Conservation (phyloP, 2,113 vertebrate species). For the Ardeotis arabs region DNA sequence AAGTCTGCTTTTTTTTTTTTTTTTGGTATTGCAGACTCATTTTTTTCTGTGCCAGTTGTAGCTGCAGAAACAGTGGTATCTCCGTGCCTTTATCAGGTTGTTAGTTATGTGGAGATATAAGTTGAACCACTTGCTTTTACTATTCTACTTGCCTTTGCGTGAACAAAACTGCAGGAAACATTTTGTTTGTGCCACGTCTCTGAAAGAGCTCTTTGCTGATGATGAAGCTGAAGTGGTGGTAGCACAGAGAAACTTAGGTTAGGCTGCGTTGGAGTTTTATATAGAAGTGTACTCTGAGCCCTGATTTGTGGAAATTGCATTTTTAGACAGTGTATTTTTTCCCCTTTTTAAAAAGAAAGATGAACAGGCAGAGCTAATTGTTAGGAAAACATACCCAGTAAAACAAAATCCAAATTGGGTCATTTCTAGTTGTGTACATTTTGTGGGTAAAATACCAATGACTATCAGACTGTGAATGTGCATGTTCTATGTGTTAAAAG, state of each 20-base stretch:
- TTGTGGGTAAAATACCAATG: not conserved
- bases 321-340: not conserved
- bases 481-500: not conserved
- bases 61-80: rapidly evolving
- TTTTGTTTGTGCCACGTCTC: not conserved
- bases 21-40: not conserved
- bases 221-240: not conserved
- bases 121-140: not conserved
- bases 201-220: not conserved
- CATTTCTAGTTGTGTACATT: not conserved
- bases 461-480: not conserved
- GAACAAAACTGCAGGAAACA: not conserved
- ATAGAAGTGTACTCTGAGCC: not conserved
- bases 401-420: not conserved
- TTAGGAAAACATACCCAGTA: not conserved
- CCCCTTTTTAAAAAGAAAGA: not conserved
- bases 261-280: not conserved
- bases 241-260: not conserved
- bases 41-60: not conserved
- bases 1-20: not conserved
- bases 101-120: not conserved
- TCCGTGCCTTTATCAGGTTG: not conserved
- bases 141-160: not conserved
- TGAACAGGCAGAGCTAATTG: not conserved
- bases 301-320: not conserved